Evolutionary conservation across 2,888 invertebrate species (phyloP), one percentile per base, ranked within the genome.

Genomic region (Drosophila borborema): DNA sequence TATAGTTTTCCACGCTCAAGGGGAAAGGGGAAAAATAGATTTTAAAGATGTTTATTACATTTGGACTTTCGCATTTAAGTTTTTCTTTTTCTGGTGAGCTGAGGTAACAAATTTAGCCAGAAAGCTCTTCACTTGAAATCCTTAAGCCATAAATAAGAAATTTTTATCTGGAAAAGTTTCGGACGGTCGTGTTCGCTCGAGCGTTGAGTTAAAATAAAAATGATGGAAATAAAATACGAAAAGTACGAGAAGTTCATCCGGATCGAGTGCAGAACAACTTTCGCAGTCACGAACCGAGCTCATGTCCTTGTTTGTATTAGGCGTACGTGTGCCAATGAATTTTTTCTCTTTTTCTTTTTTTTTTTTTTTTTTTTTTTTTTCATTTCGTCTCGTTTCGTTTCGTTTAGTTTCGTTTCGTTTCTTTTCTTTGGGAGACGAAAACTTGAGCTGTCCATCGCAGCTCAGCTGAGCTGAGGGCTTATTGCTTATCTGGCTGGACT

Each of bases 221-320:
- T 85, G 85, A 90, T 85, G 90, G 83, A 90, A 90, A 85, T 85
- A 85, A 85, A 85, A 88, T 85, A 90, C 72, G 66, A 68, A 89
- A 86, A 86, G 76, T 76, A 90, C 90, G 87, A 83, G 72, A 61
- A 80, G 71, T 63, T 77, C 78, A 74, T 67, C 73, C 79, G 79
- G 66, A 71, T 64, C 66, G 72, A 81, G 82, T 73, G 66, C 74
- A 81, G 68, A 65, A 81, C 20, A 90, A 78, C 78, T 90, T 91
- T 90, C 86, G 51, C 85, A 85, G 91, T 91, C 91, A 91, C 91
- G 91, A 91, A 80, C 82, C 65, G 77, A 81, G 81, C 86, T 90
- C 83, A 90, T 90, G 90, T 90, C 91, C 89, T 91, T 91, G 90
- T 91, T 91, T 91, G 91, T 86, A 86, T 88, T 86, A 82, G 82